Percentiles rank a stretch among this genome's conserved stretches.
phyloP scores from a whole-genome alignment of 2,797 vertebrate genomes.

The Halcyon chelicuti region DNA sequence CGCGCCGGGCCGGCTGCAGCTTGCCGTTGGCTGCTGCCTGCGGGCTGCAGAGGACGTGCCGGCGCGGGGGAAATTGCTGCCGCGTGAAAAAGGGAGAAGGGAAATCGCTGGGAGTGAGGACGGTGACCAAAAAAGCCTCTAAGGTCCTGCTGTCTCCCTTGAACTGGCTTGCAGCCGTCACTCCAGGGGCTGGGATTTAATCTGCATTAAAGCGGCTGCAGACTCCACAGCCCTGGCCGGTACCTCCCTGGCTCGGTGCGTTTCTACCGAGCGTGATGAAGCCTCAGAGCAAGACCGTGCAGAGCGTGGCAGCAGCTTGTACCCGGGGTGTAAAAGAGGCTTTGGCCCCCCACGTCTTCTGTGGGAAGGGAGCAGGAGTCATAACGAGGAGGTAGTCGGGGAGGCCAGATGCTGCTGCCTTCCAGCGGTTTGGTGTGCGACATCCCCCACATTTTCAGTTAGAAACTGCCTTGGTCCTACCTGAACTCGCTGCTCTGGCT shows the following conservation, averaged over 20 bases:
- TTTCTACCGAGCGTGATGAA: too few species aligned
- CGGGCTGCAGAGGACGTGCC: neutral
- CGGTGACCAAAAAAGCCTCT: neutral
- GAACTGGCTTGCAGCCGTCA: neutral
- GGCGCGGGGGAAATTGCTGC: neutral
- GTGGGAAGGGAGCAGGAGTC: neutral
- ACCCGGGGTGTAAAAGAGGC: too few species aligned
- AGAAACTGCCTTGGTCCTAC: neutral
- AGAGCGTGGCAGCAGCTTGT: neutral
- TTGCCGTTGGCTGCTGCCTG: neutral
- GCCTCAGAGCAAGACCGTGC: too few species aligned
- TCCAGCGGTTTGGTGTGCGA: neutral
- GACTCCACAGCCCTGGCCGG: neutral
- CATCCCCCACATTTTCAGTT: neutral
- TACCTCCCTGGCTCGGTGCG: too few species aligned
- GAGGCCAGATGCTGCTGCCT: neutral
- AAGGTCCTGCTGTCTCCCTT: neutral
- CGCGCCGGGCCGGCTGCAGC: neutral
- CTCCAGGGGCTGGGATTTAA: neutral
- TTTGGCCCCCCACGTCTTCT: neutral
- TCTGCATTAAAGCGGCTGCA: neutral
- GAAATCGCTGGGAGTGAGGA: neutral
- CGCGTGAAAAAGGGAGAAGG: neutral
- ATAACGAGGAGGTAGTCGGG: neutral
- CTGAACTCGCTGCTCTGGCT: neutral